A percentile compares a stretch with the other conserved stretches of the same genome.
Evolutionary conservation across 2,888 invertebrate species (phyloP).

Genomic region (Drosophila vallismaia): DNA sequence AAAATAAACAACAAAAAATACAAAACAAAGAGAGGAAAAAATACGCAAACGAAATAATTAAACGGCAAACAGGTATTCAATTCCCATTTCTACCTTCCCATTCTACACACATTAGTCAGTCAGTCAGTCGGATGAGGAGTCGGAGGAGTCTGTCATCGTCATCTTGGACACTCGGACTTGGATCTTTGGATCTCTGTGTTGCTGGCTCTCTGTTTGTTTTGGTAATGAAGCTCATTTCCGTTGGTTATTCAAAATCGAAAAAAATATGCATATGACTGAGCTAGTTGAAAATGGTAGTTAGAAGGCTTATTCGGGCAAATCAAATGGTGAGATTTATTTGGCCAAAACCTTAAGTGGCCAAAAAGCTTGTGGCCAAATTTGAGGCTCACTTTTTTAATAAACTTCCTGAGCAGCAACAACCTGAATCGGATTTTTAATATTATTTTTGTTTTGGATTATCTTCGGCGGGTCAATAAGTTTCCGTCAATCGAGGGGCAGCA

Average conservation of each 20-base stretch:
- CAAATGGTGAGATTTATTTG: conserved; percentile 1
- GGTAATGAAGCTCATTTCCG: conserved; percentile 83
- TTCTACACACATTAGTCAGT: conserved; percentile 70
- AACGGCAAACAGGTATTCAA: conserved; percentile 73
- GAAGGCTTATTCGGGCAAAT: not conserved
- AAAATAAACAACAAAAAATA: conserved; percentile 45
- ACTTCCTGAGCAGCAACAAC: not conserved
- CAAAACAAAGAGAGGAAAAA: conserved; percentile 37
- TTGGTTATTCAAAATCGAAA: conserved; percentile 49
- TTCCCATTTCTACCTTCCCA: conserved; percentile 60
- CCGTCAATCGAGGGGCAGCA: conserved; percentile 56
- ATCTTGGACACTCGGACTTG: conserved; percentile 32
- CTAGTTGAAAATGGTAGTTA: conserved; percentile 26
- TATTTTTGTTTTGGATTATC: conserved; percentile 10
- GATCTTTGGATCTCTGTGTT: not conserved
- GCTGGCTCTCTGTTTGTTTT: conserved; percentile 79
- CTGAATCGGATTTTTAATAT: not conserved
- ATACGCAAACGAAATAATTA: conserved; percentile 80
- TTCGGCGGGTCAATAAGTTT: conserved; percentile 36
- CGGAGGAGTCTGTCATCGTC: conserved; percentile 29
- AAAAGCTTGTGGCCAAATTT: not conserved
- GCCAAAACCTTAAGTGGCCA: not conserved
- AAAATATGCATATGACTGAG: conserved; percentile 52
- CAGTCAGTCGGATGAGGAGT: conserved; percentile 28
- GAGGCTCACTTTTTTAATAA: not conserved